phyloP scores from a whole-genome alignment of 2,888 invertebrate species.

The Heliconius charithonia region DNA sequence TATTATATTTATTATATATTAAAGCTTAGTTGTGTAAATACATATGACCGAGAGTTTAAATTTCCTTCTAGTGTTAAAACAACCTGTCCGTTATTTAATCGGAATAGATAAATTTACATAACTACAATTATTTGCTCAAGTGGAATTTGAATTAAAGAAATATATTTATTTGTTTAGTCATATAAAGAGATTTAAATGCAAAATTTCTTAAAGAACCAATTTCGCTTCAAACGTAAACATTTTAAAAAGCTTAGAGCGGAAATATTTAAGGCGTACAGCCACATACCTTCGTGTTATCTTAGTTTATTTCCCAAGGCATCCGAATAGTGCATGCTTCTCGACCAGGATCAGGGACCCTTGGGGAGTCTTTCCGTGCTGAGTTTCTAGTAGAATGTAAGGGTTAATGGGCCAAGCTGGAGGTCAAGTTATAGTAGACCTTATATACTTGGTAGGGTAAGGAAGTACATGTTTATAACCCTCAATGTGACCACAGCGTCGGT shows the following conservation, averaged over 20 bases:
- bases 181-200: neutral
- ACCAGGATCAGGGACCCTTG: constrained; percentile 43
- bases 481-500: constrained; percentile 69
- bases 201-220: constrained; percentile 15
- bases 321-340: constrained; percentile 60
- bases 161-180: neutral
- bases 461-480: constrained; percentile 71
- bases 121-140: neutral
- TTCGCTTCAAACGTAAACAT: constrained; percentile 30
- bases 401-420: constrained; percentile 51
- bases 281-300: constrained; percentile 71
- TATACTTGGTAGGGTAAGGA: constrained; percentile 68
- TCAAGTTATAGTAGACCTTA: constrained; percentile 58
- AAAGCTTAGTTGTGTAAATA: no score
- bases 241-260: constrained; percentile 41
- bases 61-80: no score
- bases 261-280: constrained; percentile 65
- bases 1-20: neutral
- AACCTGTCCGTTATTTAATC: neutral
- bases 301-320: constrained; percentile 76
- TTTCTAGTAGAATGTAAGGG: constrained; percentile 32
- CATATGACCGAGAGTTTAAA: no score
- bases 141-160: neutral
- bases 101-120: neutral
- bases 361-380: constrained; percentile 47